Evolutionary conservation across 2,888 invertebrate genomes (phyloP).

Genomic region (Neria commutata): DNA sequence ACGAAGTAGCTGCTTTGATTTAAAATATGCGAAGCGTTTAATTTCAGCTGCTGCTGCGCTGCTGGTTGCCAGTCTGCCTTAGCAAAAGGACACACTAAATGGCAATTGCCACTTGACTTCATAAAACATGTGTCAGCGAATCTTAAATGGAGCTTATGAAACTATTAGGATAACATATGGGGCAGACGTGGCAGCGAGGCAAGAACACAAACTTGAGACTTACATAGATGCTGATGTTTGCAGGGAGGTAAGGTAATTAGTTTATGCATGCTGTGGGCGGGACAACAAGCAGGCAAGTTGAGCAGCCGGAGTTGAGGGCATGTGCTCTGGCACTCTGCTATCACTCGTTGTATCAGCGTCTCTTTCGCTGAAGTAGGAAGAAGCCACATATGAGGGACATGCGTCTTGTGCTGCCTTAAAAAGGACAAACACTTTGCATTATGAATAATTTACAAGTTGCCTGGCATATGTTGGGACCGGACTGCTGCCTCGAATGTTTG

Average conservation of each 20-base stretch:
- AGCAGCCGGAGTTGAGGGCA: not conserved
- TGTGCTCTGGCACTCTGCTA: slow-evolving; percentile 2
- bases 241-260: slow-evolving; percentile 26
- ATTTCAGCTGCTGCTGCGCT: not conserved
- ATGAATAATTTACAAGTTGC: slow-evolving; percentile 44
- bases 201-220: not conserved
- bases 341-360: not conserved
- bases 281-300: slow-evolving; percentile 27
- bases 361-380: not conserved
- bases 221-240: not conserved
- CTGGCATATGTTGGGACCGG: not conserved
- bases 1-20: slow-evolving; percentile 49
- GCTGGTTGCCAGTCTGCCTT: slow-evolving; percentile 9
- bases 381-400: slow-evolving; percentile 19
- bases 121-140: slow-evolving; percentile 61
- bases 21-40: slow-evolving; percentile 39
- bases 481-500: no score
- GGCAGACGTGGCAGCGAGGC: not conserved
- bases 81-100: slow-evolving; percentile 16
- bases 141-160: slow-evolving; percentile 60
- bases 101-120: slow-evolving; percentile 51
- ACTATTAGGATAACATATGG: slow-evolving; percentile 50
- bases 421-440: slow-evolving; percentile 27
- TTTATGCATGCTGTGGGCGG: slow-evolving; percentile 26
- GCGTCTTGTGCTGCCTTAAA: slow-evolving; percentile 15